phyloP scores from a whole-genome alignment of 2,797 vertebrate species.

The Mallotus villosus region DNA sequence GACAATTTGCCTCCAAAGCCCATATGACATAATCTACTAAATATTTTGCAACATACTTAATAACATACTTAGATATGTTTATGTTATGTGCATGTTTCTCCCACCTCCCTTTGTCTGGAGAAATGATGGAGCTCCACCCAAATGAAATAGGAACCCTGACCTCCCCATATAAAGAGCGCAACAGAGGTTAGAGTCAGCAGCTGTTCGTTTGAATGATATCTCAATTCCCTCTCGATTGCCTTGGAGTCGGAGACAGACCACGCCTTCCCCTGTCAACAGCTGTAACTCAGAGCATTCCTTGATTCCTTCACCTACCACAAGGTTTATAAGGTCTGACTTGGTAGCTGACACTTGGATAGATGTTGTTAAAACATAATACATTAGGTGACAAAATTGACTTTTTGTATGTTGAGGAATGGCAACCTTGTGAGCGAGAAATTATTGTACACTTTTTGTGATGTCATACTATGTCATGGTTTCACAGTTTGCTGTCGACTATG shows the following conservation, averaged over 20 bases:
- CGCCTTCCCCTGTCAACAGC: constrained; percentile 61
- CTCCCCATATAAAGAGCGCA: constrained; percentile 68
- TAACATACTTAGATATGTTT: background rate
- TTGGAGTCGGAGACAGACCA: constrained; percentile 70
- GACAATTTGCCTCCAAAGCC: background rate
- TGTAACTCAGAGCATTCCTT: constrained; percentile 65
- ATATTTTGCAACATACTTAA: background rate
- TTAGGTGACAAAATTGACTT: constrained; percentile 26
- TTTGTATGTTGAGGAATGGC: constrained; percentile 35
- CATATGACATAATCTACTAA: background rate
- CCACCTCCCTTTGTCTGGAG: constrained; percentile 37
- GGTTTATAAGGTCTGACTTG: constrained; percentile 51
- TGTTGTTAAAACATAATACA: constrained; percentile 46
- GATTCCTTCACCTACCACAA: constrained; percentile 55
- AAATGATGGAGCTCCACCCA: constrained; percentile 63
- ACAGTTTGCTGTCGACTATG: constrained; percentile 9
- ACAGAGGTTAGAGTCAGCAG: constrained; percentile 70
- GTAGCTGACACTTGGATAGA: constrained; percentile 45
- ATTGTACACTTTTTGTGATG: background rate
- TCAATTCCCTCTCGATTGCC: constrained; percentile 69
- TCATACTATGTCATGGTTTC: constrained; percentile 22
- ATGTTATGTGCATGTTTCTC: constrained; percentile 42
- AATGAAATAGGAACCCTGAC: constrained; percentile 72
- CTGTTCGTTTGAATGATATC: constrained; percentile 78
- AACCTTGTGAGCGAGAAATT: constrained; percentile 8